phyloP scores from a whole-genome alignment of 2,888 invertebrate genomes.

The Limnephilus marmoratus region DNA sequence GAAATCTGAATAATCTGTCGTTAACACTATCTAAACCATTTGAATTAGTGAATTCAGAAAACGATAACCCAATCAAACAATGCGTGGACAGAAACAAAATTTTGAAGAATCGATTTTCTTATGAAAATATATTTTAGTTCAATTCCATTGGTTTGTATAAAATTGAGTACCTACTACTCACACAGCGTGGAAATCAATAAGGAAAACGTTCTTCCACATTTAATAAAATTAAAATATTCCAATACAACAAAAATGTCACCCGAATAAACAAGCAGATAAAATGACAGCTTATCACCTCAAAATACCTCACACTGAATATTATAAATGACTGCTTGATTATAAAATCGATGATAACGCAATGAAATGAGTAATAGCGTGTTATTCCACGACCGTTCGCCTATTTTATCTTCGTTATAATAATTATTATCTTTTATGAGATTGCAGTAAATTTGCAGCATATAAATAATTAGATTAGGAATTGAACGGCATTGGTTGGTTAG shows the following conservation, averaged over 20 bases:
- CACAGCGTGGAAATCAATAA: not conserved
- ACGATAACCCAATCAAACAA: not conserved
- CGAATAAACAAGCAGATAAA: not conserved
- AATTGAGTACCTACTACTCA: not conserved
- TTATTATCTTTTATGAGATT: not conserved
- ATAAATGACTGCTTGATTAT: not conserved
- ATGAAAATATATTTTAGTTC: not conserved
- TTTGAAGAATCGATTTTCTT: not conserved
- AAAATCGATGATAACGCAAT: not conserved
- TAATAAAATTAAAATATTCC: not conserved
- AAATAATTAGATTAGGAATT: not conserved
- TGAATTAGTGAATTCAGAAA: not conserved
- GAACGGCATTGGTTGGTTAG: not conserved
- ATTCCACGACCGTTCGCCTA: constrained; percentile 1
- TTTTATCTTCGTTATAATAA: not conserved
- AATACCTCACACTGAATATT: not conserved
- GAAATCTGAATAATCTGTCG: not conserved
- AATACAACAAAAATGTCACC: not conserved
- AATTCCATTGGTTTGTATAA: not conserved
- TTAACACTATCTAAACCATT: not conserved
- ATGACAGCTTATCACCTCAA: not conserved
- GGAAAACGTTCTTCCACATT: not conserved
- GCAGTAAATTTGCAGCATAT: not conserved
- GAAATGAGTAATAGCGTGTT: not conserved
- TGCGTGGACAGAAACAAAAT: not conserved